These are phyloP conservation scores for Watsonalla binaria DNA, from an alignment of 2,888 invertebrate species.

Conservation along the genomic window DNA sequence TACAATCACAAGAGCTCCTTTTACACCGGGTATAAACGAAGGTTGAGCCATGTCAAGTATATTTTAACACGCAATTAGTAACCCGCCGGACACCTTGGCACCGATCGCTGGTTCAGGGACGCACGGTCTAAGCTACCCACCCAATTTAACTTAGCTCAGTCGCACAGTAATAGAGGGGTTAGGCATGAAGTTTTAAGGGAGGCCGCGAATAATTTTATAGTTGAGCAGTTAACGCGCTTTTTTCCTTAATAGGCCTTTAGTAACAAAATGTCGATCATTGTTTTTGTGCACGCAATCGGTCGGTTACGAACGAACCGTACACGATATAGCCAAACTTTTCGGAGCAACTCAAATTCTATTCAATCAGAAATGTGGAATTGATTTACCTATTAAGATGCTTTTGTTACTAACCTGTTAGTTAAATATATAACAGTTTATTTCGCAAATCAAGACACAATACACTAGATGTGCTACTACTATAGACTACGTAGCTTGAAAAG, in stretches of 20 bases:
- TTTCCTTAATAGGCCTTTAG: constrained; percentile 41
- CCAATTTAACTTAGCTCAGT: constrained; percentile 23
- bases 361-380: constrained; percentile 30
- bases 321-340: constrained; percentile 37
- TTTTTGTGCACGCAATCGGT: constrained; percentile 61
- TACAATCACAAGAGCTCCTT: constrained; percentile 34
- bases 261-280: constrained; percentile 56
- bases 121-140: constrained; percentile 23
- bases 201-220: constrained; percentile 46
- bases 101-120: constrained; percentile 60
- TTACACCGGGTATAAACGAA: constrained; percentile 44
- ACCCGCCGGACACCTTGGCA: constrained; percentile 66
- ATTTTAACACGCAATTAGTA: constrained; percentile 75
- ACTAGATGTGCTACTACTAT: no score
- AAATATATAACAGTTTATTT: no score
- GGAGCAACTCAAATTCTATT: constrained; percentile 40
- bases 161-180: constrained; percentile 27
- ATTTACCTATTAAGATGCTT: constrained; percentile 18
- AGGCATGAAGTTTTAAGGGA: constrained; percentile 30
- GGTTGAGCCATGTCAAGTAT: constrained; percentile 73
- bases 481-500: neutral
- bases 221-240: constrained; percentile 47
- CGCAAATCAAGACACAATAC: no score
- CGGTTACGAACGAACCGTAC: constrained; percentile 42
- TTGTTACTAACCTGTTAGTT: neutral